Base-by-base conservation (phyloP, 2,113 vertebrate genomes). In the Stegastes partitus region DNA sequence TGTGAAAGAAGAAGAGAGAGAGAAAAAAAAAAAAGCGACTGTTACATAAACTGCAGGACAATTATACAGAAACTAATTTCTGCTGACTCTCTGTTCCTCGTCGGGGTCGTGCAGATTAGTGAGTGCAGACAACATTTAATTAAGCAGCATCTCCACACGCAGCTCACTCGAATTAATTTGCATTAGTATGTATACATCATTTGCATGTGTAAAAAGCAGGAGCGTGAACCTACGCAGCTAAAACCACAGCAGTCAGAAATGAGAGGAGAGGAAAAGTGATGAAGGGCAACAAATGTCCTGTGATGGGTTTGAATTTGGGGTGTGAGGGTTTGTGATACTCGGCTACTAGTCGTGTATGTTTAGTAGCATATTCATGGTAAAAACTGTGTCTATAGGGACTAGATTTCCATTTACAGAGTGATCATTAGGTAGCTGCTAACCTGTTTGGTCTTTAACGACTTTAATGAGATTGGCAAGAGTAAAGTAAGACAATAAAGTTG, bases 81-180 rank as follows among this genome's bases (percentile, higher is more conserved):
- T 39, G 62, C 59, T 5, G 11, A 81, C 47, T 57, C 58, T 58
- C 66, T 67, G 58, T 59, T 57, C 58, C 49, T 59, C 15, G 3
- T 78, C 42, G 55, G 31, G 51, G 26, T 72, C 19, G 26, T 26
- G 22, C 1, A 63, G 42, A 56, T 79, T 53, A 64, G 19, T 25
- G 16, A 62, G 49, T 63, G 19, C 23, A 79, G 59, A 53, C 25
- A 18, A 62, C n/a, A 63, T 51, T 66, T 78, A 57, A 77, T 79
- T 47, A 51, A 79, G 59, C 16, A 18, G 25, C 19, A 34, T 23
- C 11, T 59, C 49, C 5, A 59, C 22, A 28, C 55, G 19, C 49
- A 19, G 19, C 39, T 23, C 34, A 59, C 28, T 72, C 39, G 22
- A 7, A 28, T 39, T 47, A 6, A 74, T 55, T 67, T 50, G 56